A percentile compares a stretch with the other conserved stretches of the same genome.
Conservation (phyloP, 2,113 vertebrate genomes). For the Cryptomyrus ogoouensis region DNA sequence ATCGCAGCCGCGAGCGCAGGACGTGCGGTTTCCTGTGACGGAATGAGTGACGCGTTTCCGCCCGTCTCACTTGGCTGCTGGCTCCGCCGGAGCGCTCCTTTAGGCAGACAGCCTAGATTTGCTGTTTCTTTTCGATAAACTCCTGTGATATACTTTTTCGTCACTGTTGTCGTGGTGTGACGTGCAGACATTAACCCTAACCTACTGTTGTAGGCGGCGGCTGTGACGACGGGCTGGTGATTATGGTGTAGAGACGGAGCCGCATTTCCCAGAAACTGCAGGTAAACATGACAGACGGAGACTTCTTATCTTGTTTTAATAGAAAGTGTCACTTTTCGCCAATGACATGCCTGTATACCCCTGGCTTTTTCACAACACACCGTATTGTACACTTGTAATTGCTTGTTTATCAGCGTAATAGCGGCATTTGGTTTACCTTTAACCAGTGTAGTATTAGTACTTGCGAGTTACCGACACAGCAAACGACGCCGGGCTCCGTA, state of each 20-base stretch:
- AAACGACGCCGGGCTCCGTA: background rate
- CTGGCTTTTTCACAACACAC: background rate
- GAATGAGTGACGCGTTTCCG: background rate
- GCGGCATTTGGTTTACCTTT: background rate
- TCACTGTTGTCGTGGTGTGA: background rate
- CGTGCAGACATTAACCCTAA: background rate
- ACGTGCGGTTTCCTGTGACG: background rate
- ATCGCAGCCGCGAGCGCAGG: background rate
- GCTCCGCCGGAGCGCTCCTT: background rate
- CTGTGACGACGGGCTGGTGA: background rate
- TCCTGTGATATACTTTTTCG: background rate
- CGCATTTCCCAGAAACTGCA: background rate
- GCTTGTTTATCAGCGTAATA: background rate
- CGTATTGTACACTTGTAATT: background rate
- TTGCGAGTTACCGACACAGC: background rate
- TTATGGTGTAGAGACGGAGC: constrained; percentile 8
- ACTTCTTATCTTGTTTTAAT: background rate
- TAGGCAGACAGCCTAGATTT: too few relatives aligned
- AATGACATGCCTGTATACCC: background rate
- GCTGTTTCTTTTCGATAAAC: background rate
- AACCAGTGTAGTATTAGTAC: background rate
- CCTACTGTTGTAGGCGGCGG: background rate
- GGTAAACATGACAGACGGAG: constrained; percentile 1
- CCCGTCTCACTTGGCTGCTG: background rate
- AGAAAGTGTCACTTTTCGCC: background rate